A percentile compares a stretch with the other conserved stretches of the same genome.
Conservation (phyloP, 53 echinoderm and acorn worm genomes). For the Echinometra lucunter region DNA sequence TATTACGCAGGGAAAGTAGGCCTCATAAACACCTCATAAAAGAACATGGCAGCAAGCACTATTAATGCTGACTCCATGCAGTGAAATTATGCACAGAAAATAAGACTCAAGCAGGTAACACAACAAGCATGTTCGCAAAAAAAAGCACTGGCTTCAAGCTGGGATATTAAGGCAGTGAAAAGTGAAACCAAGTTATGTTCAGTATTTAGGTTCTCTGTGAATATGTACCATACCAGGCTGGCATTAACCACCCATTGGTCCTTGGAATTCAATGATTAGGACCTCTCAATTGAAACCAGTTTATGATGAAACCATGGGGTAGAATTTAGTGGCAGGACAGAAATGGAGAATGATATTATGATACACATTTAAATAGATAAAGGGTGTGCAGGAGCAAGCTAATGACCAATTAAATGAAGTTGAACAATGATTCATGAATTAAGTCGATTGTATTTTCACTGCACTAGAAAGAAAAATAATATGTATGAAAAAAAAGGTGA, state of each 20-base stretch:
- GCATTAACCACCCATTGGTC: constrained; percentile 44
- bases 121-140: constrained; percentile 3
- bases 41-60: background rate
- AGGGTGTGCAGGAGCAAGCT: background rate
- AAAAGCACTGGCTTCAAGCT: background rate
- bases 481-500: too few species aligned
- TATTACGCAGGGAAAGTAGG: background rate
- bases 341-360: background rate
- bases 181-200: constrained; percentile 28
- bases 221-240: background rate
- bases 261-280: constrained; percentile 48
- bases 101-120: background rate
- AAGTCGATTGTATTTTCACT: too few species aligned
- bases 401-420: background rate
- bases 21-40: background rate
- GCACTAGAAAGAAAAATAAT: too few species aligned
- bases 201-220: constrained; percentile 13
- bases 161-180: background rate
- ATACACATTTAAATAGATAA: background rate
- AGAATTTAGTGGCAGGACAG: background rate
- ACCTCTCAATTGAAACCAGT: constrained; percentile 23
- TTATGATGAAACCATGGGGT: background rate
- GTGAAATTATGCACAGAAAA: background rate
- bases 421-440: too few species aligned
- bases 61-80: background rate